Conservation (phyloP, 1,140 invertebrate species). For the Drosophila arawakana region DNA sequence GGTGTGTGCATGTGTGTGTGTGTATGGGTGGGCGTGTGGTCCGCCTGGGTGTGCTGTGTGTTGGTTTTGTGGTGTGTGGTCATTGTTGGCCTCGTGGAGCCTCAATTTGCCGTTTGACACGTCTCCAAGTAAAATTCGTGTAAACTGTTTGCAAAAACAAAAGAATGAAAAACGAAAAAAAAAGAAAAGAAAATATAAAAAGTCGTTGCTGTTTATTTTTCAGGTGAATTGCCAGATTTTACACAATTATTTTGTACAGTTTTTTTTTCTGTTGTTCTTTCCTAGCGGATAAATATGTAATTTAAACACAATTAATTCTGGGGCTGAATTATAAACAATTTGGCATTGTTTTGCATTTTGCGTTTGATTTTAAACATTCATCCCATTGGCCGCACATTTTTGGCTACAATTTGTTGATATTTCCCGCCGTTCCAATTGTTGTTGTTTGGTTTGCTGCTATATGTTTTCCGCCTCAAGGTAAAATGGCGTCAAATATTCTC, state of each 20-base stretch:
- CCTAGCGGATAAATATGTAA: slow-evolving; percentile 53
- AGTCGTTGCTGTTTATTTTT: neutral
- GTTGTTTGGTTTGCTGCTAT: slow-evolving; percentile 8
- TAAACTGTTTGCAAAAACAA: neutral
- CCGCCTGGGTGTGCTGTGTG: neutral
- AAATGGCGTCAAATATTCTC: slow-evolving; percentile 37
- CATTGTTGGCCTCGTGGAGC: neutral
- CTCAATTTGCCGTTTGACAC: slow-evolving; percentile 26
- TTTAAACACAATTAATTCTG: slow-evolving; percentile 77
- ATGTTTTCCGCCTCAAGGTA: slow-evolving; percentile 59
- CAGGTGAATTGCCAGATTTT: slow-evolving; percentile 32
- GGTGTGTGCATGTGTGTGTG: neutral
- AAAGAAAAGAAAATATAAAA: neutral
- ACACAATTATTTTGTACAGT: slow-evolving; percentile 18
- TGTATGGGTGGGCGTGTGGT: neutral
- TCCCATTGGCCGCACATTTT: slow-evolving; percentile 30
- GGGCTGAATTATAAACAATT: slow-evolving; percentile 63
- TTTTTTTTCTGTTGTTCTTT: slow-evolving; percentile 12
- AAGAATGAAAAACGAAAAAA: neutral
- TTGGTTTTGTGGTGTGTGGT: slow-evolving; percentile 7
- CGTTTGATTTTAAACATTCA: slow-evolving; percentile 38
- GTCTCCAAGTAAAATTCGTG: neutral
- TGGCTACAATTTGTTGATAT: slow-evolving; percentile 47
- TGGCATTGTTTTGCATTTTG: slow-evolving; percentile 36
- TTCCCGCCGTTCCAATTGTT: slow-evolving; percentile 23